Evolutionary conservation across 1,140 invertebrate species (phyloP), one percentile per base, ranked within the genome.

Genomic region (Drosophila fuyamai): DNA sequence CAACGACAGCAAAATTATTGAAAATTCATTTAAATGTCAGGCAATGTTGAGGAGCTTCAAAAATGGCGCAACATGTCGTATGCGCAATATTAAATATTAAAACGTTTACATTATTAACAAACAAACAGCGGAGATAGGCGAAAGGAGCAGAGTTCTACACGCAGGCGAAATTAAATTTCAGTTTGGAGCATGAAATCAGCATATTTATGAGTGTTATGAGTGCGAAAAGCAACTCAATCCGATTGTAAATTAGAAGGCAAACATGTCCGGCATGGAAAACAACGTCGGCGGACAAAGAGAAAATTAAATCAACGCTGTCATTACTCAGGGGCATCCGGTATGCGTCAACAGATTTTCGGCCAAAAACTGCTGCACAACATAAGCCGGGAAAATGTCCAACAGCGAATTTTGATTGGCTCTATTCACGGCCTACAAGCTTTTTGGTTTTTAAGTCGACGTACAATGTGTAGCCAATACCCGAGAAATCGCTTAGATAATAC

Each of bases 1-100:
- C 41, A 40, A 40, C 41, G 46, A 63, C 55, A 58, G 51, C 43
- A 16, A 82, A 85, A 86, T 86, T 86, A 85, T 86, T 86, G 83
- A 82, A 85, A 85, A 85, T 82, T 85, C 82, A 85, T 85, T 85
- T 86, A 79, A 85, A 85, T 85, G 82, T 85, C 83, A 78, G 74
- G 74, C 56, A 50, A 70, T 57, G 65, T 38, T 32, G 46, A 51
- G 53, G 65, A 75, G 60, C 59, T 43, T 41, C 47, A 16, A 61
- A 76, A 77, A 62, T 75, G 74, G 59, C 78, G 60, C 81, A 88
- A 82, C 83, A 86, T 86, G 83, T 88, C 82, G 83, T 86, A 86
- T 86, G 83, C 82, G 83, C 74, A 70, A 72, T 86, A 86, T 86
- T 68, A 86, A 86, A 86, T 86, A 86, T 86, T 88, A 88, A 86